Conservation (phyloP, 2,113 vertebrate species). For the Falcunculus frontatus region DNA sequence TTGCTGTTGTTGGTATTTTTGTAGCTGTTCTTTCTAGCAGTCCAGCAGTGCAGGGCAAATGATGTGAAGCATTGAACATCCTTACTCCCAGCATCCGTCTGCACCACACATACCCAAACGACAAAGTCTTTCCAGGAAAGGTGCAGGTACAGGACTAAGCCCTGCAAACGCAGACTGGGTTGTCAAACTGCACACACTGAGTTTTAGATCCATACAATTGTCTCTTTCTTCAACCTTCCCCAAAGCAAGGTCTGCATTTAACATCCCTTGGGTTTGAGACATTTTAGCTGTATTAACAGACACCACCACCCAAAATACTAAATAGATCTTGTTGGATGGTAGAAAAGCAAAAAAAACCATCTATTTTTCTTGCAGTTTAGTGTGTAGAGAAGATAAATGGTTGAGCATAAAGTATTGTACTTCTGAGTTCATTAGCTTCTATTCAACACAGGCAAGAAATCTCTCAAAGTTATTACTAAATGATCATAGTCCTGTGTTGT, state of each 20-base stretch:
- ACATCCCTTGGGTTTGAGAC: not conserved
- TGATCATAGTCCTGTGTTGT: not conserved
- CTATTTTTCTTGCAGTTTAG: not conserved
- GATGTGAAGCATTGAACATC: not conserved
- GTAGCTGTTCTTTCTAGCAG: not conserved
- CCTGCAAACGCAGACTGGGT: not conserved
- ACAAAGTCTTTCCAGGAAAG: not conserved
- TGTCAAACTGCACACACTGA: not conserved
- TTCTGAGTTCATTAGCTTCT: slow-evolving; percentile 16
- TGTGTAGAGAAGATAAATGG: not conserved
- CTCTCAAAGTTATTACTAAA: not conserved
- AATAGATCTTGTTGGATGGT: not conserved
- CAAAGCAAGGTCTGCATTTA: not conserved
- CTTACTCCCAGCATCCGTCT: not conserved
- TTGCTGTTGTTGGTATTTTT: not conserved
- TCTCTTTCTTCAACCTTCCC: not conserved
- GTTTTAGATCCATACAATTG: not conserved
- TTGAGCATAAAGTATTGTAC: not conserved
- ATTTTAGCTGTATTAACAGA: not conserved
- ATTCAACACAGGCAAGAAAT: not conserved
- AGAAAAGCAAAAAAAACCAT: not conserved
- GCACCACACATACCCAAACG: not conserved
- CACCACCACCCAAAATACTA: not conserved
- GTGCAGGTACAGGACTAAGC: not conserved
- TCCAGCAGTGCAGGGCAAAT: not conserved